These are phyloP conservation scores for Caenorhabditis briggsae DNA, from an alignment of 1,140 invertebrate species.

Conservation along the genomic window DNA sequence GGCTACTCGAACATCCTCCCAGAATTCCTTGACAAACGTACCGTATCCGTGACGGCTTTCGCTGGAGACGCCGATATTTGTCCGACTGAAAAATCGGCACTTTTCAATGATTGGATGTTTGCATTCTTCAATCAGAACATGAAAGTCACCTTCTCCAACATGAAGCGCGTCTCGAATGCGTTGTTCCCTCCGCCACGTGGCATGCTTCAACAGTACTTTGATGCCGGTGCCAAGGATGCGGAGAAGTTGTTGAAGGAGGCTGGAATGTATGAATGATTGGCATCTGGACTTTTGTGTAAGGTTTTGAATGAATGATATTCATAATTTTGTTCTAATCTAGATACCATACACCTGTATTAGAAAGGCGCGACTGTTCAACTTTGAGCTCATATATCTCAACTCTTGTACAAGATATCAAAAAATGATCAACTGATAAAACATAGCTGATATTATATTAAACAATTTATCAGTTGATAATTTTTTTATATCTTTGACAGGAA, in stretches of 20 bases:
- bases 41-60: constrained; percentile 75
- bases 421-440: too few species aligned
- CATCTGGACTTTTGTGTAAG: too few species aligned
- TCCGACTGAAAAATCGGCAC: constrained; percentile 67
- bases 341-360: neutral
- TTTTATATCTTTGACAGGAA: too few species aligned
- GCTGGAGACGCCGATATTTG: constrained; percentile 67
- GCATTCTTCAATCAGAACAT: constrained; percentile 76
- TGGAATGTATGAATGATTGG: constrained; percentile 2
- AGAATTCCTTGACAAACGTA: constrained; percentile 77
- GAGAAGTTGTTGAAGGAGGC: constrained; percentile 23
- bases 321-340: neutral
- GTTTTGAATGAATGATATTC: too few species aligned
- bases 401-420: too few species aligned
- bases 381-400: neutral
- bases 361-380: neutral
- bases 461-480: too few species aligned
- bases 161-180: constrained; percentile 77
- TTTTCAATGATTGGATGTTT: constrained; percentile 34
- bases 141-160: constrained; percentile 74
- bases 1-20: constrained; percentile 79
- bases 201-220: constrained; percentile 77
- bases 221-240: constrained; percentile 78
- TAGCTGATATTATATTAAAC: too few species aligned
- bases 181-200: constrained; percentile 78